Percentiles rank a stretch among this genome's conserved stretches.
Evolutionary conservation across 2,797 vertebrate species (phyloP).

Genomic region (Myotis vivesi): DNA sequence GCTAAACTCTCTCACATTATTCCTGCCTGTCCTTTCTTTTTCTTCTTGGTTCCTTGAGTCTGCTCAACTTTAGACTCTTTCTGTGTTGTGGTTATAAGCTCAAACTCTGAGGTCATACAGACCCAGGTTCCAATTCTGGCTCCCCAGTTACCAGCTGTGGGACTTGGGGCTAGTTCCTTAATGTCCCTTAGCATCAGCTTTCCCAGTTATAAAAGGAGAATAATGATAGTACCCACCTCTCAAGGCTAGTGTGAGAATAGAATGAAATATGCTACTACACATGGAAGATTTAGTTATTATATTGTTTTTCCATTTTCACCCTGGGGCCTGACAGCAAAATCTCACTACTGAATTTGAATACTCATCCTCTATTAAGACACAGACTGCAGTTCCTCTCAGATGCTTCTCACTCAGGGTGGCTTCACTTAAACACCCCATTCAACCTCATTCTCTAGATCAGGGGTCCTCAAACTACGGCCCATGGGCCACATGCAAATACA

Average conservation of each 20-base stretch:
- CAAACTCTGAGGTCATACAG: background rate
- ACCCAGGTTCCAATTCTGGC: background rate
- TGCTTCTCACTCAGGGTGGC: background rate
- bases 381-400: background rate
- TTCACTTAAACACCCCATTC: background rate
- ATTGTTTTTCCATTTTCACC: background rate
- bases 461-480: too few species aligned
- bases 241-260: background rate
- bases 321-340: background rate
- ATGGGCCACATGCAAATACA: too few species aligned
- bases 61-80: background rate
- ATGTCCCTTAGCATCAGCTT: background rate
- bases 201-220: background rate
- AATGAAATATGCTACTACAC: background rate
- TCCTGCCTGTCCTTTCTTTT: background rate
- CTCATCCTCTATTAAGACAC: background rate
- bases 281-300: background rate
- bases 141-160: background rate
- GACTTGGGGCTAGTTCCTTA: background rate
- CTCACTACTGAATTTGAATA: background rate
- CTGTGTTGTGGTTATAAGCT: background rate
- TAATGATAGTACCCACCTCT: background rate
- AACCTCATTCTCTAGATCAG: background rate
- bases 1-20: background rate
- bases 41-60: background rate